Percentiles rank a stretch among this genome's conserved stretches.
phyloP scores from a whole-genome alignment of 2,113 vertebrate genomes.

The Corydoras maculifer region DNA sequence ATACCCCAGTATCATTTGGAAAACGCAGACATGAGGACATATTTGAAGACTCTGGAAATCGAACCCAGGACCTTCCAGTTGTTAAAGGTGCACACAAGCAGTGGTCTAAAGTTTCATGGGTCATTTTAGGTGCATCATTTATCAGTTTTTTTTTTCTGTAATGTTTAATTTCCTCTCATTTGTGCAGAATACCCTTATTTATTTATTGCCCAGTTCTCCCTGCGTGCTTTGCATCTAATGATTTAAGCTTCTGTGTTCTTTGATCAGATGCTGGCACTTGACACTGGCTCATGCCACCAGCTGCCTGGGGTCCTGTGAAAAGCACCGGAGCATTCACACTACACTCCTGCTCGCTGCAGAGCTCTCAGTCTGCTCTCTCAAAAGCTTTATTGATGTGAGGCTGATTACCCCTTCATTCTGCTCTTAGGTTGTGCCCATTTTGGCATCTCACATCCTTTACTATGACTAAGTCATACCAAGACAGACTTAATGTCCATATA shows the following conservation, averaged over 20 bases:
- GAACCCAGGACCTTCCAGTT: too few species aligned
- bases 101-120: too few species aligned
- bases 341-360: constrained; percentile 15
- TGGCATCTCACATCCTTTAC: not conserved
- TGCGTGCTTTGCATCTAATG: constrained; percentile 21
- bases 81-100: too few species aligned
- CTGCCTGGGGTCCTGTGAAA: constrained; percentile 30
- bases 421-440: not conserved
- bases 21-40: too few species aligned
- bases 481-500: not conserved
- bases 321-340: constrained; percentile 19
- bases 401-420: not conserved
- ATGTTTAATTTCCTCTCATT: not conserved
- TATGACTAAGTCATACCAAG: constrained; percentile 9
- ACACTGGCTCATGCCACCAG: constrained; percentile 28
- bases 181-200: not conserved
- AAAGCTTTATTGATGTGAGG: constrained; percentile 31
- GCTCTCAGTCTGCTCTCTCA: constrained; percentile 12
- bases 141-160: too few species aligned
- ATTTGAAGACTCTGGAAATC: too few species aligned
- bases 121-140: not conserved
- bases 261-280: constrained; percentile 38
- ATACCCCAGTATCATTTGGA: too few species aligned
- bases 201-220: constrained; percentile 9
- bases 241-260: constrained; percentile 28